Evolutionary conservation across 2,888 invertebrate species (phyloP).

Genomic region (Lasioglossum marginatum): DNA sequence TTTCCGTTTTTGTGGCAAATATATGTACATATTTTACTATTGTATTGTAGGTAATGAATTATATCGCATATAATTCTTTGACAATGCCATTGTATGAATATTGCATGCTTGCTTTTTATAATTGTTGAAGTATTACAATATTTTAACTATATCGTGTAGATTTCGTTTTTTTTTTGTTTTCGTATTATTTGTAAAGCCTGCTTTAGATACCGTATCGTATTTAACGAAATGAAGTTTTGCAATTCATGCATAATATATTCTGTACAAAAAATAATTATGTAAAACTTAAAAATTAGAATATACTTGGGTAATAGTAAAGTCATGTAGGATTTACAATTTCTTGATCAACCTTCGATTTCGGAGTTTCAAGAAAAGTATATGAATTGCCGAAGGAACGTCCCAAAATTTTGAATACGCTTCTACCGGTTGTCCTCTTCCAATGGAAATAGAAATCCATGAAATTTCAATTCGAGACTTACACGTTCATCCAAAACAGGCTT

Average conservation of each 20-base stretch:
- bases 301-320: conserved; percentile 27
- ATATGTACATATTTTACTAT: conserved; percentile 31
- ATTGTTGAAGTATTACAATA: conserved; percentile 62
- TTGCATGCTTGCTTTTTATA: conserved; percentile 39
- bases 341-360: conserved; percentile 3
- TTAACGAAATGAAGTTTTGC: conserved; percentile 21
- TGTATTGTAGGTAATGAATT: conserved; percentile 35
- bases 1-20: conserved; percentile 39
- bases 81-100: conserved; percentile 58
- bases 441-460: conserved; percentile 33
- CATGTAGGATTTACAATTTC: conserved; percentile 27
- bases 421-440: conserved; percentile 37
- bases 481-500: conserved; percentile 65
- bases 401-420: conserved; percentile 15
- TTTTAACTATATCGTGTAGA: conserved; percentile 59
- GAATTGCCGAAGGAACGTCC: conserved; percentile 18
- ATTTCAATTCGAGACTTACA: conserved; percentile 24
- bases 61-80: conserved; percentile 25
- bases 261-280: conserved; percentile 41
- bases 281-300: conserved; percentile 43
- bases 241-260: conserved; percentile 28
- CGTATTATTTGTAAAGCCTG: conserved; percentile 62
- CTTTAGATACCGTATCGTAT: conserved; percentile 52
- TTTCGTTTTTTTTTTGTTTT: conserved; percentile 14
- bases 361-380: conserved; percentile 23